A percentile compares a stretch with the other conserved stretches of the same genome.
Conservation (phyloP, 2,113 vertebrate species). For the Pleuronectes platessa region DNA sequence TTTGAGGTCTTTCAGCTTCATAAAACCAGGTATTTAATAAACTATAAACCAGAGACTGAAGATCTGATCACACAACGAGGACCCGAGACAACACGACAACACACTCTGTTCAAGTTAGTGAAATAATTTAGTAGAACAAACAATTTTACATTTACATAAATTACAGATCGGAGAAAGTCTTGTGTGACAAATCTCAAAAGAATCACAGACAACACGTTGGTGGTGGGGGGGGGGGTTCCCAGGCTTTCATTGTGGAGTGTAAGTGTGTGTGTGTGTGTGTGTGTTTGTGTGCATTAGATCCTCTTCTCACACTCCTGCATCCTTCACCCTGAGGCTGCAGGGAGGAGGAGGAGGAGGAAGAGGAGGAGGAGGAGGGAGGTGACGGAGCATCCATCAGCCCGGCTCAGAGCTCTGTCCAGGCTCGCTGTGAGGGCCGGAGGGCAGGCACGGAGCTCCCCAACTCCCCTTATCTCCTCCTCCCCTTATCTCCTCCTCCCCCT, state of each 20-base stretch:
- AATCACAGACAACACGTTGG: background rate
- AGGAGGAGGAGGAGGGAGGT: background rate
- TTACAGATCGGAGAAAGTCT: conserved; percentile 22
- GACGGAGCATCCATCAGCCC: conserved; percentile 42
- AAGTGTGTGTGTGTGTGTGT: conserved; percentile 18
- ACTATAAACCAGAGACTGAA: background rate
- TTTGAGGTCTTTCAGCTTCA: too few species aligned
- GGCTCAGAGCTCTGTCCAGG: conserved; percentile 52
- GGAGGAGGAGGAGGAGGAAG: conserved; percentile 1
- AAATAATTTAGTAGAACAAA: conserved; percentile 76
- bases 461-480: background rate
- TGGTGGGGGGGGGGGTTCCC: conserved; percentile 39
- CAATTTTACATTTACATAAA: conserved; percentile 64
- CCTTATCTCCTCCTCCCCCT: background rate
- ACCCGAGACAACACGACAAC: conserved; percentile 1
- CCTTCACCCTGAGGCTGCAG: conserved; percentile 19
- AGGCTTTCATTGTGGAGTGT: conserved; percentile 50
- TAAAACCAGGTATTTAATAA: too few species aligned
- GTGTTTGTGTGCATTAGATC: conserved; percentile 18
- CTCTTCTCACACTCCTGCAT: conserved; percentile 1
- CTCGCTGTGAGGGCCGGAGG: conserved; percentile 42
- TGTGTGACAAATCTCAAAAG: background rate
- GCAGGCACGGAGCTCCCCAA: conserved; percentile 34
- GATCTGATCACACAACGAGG: background rate
- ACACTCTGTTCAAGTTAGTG: conserved; percentile 23